Evolutionary conservation across 1,140 invertebrate species (phyloP).

Genomic region (Apis dorsata): DNA sequence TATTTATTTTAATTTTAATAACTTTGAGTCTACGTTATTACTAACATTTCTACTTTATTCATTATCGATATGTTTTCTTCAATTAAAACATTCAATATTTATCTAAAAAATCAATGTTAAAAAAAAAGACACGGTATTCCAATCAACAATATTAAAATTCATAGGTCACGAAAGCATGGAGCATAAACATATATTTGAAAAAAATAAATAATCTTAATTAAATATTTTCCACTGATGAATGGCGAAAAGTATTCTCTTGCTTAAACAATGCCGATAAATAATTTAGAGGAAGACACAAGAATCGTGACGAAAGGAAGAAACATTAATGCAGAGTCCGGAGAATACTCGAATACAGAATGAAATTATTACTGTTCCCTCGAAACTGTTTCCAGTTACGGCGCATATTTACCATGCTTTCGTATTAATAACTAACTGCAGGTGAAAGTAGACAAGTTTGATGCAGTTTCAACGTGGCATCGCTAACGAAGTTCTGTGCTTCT

Average conservation of each 20-base stretch:
- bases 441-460: constrained; percentile 35
- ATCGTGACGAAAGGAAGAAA: neutral
- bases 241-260: too few relatives aligned
- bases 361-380: constrained; percentile 24
- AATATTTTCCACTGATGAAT: too few relatives aligned
- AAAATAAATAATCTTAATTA: neutral
- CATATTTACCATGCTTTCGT: constrained; percentile 40
- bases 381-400: constrained; percentile 6
- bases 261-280: neutral
- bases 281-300: neutral
- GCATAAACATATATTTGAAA: neutral
- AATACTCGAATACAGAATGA: neutral
- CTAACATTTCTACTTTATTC: too few relatives aligned
- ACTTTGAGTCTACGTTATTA: too few relatives aligned
- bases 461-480: constrained; percentile 19
- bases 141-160: too few relatives aligned
- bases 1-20: too few relatives aligned
- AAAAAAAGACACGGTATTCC: too few relatives aligned
- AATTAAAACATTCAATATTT: too few relatives aligned
- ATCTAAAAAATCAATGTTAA: too few relatives aligned
- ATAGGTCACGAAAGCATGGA: too few relatives aligned
- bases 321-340: neutral
- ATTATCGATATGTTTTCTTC: too few relatives aligned
- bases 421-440: constrained; percentile 32
- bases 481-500: constrained; percentile 32